phyloP scores from a whole-genome alignment of 2,888 invertebrate species.

The Lepetodrilus schrolli region DNA sequence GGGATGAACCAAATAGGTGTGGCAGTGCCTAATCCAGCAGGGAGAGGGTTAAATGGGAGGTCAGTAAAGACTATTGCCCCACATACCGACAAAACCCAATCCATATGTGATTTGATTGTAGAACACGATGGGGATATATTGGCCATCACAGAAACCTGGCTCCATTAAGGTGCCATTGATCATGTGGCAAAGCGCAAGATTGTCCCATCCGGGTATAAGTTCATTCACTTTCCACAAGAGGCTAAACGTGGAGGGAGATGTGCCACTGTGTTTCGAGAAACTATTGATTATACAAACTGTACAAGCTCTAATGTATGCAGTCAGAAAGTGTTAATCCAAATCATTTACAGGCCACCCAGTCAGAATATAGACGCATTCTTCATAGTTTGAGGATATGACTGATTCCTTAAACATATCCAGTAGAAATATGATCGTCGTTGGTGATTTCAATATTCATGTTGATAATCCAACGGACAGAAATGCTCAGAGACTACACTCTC shows the following conservation, averaged over 20 bases:
- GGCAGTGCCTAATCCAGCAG: too few relatives aligned
- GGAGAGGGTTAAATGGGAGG: too few relatives aligned
- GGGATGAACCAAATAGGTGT: too few relatives aligned
- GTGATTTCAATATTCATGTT: background rate
- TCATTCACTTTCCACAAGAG: background rate
- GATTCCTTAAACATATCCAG: background rate
- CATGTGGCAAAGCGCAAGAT: background rate
- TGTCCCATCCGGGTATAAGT: background rate
- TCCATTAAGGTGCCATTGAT: too few relatives aligned
- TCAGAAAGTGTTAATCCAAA: background rate
- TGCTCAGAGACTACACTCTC: background rate
- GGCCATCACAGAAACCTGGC: background rate
- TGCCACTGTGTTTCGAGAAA: background rate
- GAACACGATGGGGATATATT: background rate
- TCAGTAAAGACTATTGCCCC: background rate
- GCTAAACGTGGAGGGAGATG: background rate
- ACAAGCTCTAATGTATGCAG: background rate
- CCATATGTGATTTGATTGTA: background rate
- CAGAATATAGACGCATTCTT: too few relatives aligned
- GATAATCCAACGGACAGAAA: background rate
- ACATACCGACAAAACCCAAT: background rate
- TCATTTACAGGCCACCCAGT: background rate
- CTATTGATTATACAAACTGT: background rate
- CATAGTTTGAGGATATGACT: background rate
- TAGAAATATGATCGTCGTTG: background rate